phyloP scores from a whole-genome alignment of 2,888 invertebrate genomes.

The Heliconius erato region DNA sequence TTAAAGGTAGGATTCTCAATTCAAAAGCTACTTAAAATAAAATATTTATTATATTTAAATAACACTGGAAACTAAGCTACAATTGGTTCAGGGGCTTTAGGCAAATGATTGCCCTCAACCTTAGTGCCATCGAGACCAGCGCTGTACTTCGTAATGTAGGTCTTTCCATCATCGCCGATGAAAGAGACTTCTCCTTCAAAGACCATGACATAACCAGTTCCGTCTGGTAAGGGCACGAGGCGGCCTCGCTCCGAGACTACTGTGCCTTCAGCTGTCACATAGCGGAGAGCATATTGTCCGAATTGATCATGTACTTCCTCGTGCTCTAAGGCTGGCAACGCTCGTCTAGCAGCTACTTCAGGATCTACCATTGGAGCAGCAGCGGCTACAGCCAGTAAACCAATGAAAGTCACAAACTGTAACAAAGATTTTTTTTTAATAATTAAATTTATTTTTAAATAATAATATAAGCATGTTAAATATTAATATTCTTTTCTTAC shows the following conservation, averaged over 20 bases:
- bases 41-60: background rate
- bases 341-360: background rate
- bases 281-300: constrained; percentile 65
- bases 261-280: constrained; percentile 64
- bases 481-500: background rate
- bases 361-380: background rate
- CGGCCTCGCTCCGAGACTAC: background rate
- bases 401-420: background rate
- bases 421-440: background rate
- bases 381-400: background rate
- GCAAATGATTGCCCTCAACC: background rate
- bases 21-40: background rate
- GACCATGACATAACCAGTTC: background rate
- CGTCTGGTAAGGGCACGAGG: background rate
- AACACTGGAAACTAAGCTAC: background rate
- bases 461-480: background rate
- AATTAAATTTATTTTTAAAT: background rate
- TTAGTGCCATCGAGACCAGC: constrained; percentile 39
- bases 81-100: background rate
- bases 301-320: constrained; percentile 59
- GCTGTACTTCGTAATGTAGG: background rate
- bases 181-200: background rate
- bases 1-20: background rate
- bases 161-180: background rate
- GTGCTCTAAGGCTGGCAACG: background rate